A percentile compares a stretch with the other conserved stretches of the same genome.
Evolutionary conservation across 23 tunicate species (phyloP).

Genomic region (Ciona savignyi): DNA sequence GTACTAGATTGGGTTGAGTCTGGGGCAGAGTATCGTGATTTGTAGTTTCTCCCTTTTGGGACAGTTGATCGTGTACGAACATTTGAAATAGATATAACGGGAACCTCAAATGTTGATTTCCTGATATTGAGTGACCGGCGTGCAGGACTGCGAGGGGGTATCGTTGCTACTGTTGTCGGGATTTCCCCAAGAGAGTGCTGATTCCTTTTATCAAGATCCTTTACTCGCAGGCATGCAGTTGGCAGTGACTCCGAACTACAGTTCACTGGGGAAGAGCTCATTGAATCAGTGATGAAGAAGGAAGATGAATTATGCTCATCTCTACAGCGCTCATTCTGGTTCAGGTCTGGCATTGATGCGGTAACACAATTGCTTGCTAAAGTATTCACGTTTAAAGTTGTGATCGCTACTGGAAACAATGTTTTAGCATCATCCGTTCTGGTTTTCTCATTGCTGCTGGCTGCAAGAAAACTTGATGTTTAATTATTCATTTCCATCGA

Average conservation of each 20-base stretch:
- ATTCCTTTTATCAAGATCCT: neutral
- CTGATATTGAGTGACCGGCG: neutral
- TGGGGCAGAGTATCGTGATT: slow-evolving; percentile 9
- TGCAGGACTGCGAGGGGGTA: slow-evolving; percentile 18
- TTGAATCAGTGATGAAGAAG: neutral
- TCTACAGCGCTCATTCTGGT: too few species aligned
- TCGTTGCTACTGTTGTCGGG: neutral
- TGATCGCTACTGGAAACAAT: neutral
- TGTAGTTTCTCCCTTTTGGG: neutral
- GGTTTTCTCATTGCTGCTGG: neutral
- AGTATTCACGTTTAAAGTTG: neutral
- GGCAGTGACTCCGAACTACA: neutral
- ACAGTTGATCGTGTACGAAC: neutral
- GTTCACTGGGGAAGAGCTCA: neutral
- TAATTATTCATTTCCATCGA: neutral
- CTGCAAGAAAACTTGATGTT: neutral
- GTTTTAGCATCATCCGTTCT: neutral
- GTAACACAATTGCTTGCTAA: neutral
- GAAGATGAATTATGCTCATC: neutral
- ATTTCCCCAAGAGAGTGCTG: slow-evolving; percentile 29
- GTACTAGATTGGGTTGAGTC: neutral
- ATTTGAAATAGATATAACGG: neutral
- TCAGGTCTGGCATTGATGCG: slow-evolving; percentile 13
- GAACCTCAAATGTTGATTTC: neutral
- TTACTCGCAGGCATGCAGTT: neutral